Base-by-base conservation (phyloP, 2,113 vertebrate genomes). In the Stomatorhinus ivindoensis region DNA sequence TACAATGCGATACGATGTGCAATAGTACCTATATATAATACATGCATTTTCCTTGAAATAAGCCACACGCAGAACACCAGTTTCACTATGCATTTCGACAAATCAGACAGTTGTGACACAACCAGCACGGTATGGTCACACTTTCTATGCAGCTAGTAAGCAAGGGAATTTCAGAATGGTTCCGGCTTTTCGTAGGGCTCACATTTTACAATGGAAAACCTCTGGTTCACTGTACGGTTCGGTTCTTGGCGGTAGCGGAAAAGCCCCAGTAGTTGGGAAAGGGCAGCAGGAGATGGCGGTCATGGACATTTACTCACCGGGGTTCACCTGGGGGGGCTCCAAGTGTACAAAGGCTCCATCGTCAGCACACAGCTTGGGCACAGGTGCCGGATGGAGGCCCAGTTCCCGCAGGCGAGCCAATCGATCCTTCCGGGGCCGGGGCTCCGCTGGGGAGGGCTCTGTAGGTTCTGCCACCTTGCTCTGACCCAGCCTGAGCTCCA, bases 261-360 rank as follows among this genome's bases (percentile, higher is more conserved):
- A 27, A 65, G 24, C 61, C 8, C 61, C n/a, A 65, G 24, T 27
- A 65, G 61, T 27, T 65, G n/a, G n/a, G 61, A 65, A 65, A 65
- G 61, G 69, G 7, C 11, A 50, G 27, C 15, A 27, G 48, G n/a
- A 4, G 24, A 53, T 5, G 3, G 5, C 35, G 2, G n/a, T 4
- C 47, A 51, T 17, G 46, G 27, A 4, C 10, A 53, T 17, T 31
- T 4, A 84, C 42, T 91, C 93, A 99, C 98, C 98, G 91, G 93
- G 94, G 93, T 97, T 98, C 21, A 93, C 91, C 80, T 95, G 94
- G 0, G 96, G 95, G 15, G 96, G 96, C 5, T 99, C 97, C 0
- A 99, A 96, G 90, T 97, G 95, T 87, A 99, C 93, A 90, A 99
- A 99, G 39, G 95, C 95, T 19, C 97, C 97, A 0, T 96, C 95